These are phyloP conservation scores for Caenorhabditis panamensis DNA, from an alignment of 2,888 invertebrate genomes.

Conservation along the genomic window DNA sequence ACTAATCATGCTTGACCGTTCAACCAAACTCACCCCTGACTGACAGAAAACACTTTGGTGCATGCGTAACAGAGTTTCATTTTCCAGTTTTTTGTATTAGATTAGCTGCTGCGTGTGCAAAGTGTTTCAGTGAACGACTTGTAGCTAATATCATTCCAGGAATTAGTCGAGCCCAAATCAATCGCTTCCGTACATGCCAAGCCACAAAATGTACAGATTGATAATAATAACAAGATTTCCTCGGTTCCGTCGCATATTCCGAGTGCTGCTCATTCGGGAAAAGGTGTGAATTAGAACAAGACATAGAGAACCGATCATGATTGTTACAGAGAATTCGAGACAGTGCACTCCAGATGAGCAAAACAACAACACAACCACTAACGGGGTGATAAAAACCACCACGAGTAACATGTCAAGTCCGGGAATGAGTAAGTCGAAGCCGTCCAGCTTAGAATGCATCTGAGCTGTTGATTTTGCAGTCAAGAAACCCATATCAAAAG, in stretches of 20 bases:
- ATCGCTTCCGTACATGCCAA: slow-evolving; percentile 50
- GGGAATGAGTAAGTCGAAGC: slow-evolving; percentile 48
- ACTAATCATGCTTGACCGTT: slow-evolving; percentile 11
- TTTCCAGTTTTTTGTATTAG: slow-evolving; percentile 19
- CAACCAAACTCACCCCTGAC: slow-evolving; percentile 10
- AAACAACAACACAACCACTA: slow-evolving; percentile 49
- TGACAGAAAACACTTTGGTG: slow-evolving; percentile 8
- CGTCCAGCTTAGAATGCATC: too few species aligned
- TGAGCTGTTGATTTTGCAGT: slow-evolving; percentile 21
- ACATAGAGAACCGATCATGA: not conserved
- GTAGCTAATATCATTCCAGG: slow-evolving; percentile 27
- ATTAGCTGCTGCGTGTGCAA: slow-evolving; percentile 28
- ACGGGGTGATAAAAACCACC: slow-evolving; percentile 8
- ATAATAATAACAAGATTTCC: slow-evolving; percentile 56
- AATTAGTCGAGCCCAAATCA: slow-evolving; percentile 59
- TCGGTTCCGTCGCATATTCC: slow-evolving; percentile 47
- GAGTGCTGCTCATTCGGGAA: slow-evolving; percentile 9
- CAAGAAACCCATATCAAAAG: slow-evolving; percentile 62
- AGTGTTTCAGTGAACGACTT: not conserved
- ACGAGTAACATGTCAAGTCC: slow-evolving; percentile 35
- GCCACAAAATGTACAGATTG: slow-evolving; percentile 58
- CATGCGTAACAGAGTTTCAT: slow-evolving; percentile 14
- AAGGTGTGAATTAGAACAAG: slow-evolving; percentile 8
- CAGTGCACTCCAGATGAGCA: slow-evolving; percentile 51
- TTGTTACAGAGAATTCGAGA: slow-evolving; percentile 27